These are phyloP conservation scores for Nibea albiflora DNA, from an alignment of 2,113 vertebrate species.

Conservation along the genomic window DNA sequence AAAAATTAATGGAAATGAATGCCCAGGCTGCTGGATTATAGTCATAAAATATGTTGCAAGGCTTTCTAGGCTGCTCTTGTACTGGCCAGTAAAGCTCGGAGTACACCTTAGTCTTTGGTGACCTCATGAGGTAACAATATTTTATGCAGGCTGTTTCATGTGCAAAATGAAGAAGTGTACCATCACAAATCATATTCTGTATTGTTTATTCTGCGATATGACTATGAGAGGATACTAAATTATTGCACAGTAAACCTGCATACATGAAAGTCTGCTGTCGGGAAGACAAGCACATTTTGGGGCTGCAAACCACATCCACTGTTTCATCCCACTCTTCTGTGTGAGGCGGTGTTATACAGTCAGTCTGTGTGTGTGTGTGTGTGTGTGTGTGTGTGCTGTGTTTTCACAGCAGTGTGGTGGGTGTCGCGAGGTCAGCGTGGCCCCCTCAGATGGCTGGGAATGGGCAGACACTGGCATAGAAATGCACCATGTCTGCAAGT, in stretches of 20 bases:
- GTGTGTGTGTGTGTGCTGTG: conserved; percentile 5
- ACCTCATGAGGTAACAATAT: conserved; percentile 64
- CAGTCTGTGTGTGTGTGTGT: conserved; percentile 31
- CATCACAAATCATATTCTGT: background rate
- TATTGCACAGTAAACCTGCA: background rate
- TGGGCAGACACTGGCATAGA: conserved; percentile 53
- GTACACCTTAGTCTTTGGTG: conserved; percentile 49
- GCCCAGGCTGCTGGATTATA: background rate
- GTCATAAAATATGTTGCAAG: background rate
- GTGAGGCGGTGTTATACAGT: conserved; percentile 15
- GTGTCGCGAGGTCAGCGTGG: conserved; percentile 34
- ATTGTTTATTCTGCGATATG: background rate
- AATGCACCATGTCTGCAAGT: conserved; percentile 58
- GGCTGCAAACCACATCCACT: background rate
- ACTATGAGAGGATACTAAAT: background rate
- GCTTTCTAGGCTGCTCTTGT: background rate
- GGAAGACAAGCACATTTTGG: background rate
- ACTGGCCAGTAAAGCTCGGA: background rate
- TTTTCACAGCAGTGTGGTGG: conserved; percentile 59
- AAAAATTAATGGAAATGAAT: background rate
- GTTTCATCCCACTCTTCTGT: conserved; percentile 18
- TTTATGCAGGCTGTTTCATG: conserved; percentile 29
- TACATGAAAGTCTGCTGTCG: background rate
- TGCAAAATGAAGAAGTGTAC: background rate
- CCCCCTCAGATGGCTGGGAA: conserved; percentile 44